Base-by-base conservation (phyloP, 2,888 invertebrate species). In the Hyposoter dolosus region DNA sequence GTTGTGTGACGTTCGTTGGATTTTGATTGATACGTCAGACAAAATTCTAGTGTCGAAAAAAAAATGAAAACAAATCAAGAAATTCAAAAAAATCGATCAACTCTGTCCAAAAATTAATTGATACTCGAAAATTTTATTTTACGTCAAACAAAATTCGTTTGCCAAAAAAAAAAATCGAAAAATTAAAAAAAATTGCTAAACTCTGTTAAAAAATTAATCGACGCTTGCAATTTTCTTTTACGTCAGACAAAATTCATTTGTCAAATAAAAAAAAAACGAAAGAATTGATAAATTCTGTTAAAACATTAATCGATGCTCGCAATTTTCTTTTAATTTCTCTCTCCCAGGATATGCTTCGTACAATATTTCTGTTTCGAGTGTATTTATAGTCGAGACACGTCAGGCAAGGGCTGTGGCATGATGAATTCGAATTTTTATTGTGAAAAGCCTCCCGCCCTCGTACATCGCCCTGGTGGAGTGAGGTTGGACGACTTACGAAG, bases 391-490 rank as follows among this genome's bases (percentile, higher is more conserved):
- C 28, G 60, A 28, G 23, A 28, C 60, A 28, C 60, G 60, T 60
- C 28, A 60, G 4, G 28, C 60, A 60, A 60, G 15, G 23, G 12
- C 28, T 28, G 60, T 28, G 28, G 60, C 60, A 28, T 60, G 60
- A 60, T 60, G 28, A 60, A 60, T 60, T 60, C 23, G 12, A 60
- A 28, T 60, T 60, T 60, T 28, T 60, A 60, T 28, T 60, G 23
- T 60, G 15, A 60, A 23, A 60, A 15, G 15, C 10, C 28, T 15
- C 28, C 28, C 60, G 28, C 15, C 15, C 15, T 15, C 15, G 28
- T 60, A 23, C 40, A 3, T 23, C 60, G 40, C 40, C 10, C 40
- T 19, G 40, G 35, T 66, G 40, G 35, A 66, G 40, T 66, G 32
- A 40, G 32, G 32, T 66, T 35, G 17, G 40, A 40, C 63, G 32